Base-by-base conservation (phyloP, 37 sponge, comb jelly and placozoan species). In the Agelas oroides region DNA sequence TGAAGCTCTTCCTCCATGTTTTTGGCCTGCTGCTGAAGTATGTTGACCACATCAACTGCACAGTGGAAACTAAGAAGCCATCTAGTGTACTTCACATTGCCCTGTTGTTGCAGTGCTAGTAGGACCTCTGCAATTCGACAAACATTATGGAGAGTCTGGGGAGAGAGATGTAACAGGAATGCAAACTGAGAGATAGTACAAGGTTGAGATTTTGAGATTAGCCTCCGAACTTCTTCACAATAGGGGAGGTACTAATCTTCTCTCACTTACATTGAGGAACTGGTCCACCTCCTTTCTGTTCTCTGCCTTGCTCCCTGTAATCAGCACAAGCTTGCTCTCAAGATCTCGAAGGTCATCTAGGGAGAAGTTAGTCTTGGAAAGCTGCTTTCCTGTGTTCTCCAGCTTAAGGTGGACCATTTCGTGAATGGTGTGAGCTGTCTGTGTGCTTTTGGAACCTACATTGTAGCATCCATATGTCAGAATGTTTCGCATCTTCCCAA, bases 401-500 rank as follows among this genome's bases (percentile, higher is more conserved):
- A 86, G 73, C 5, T 68, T 70, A 53, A 86, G 33, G 19, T 24
- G 13, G 14, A 86, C 61, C 12, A 79, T 18, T 20, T 86, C 80
- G 34, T 78, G 69, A 11, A 69, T 70, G 34, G 5, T 71, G n/a
- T 79, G 80, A 11, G 40, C 32, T 0, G 34, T 31, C 32, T 76
- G 53, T 0, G 30, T 38, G 1, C 2, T 8, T 5, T 15, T 1
- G 73, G 78, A 61, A 23, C 78, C 76, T 53, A 94, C 52, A 12
- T 37, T 68, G 60, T 82, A 94, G 15, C 59, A 13, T 41, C 94
- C 94, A 83, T 78, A 78, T 16, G 69, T n/a, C 15, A 79, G 65
- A 17, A 94, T 83, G 61, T 87, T 88, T n/a, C 76, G 67, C 79
- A 94, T 84, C 71, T 90, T 84, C 31, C 80, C 91, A 86, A 79